A percentile compares a stretch with the other conserved stretches of the same genome.
Conservation (phyloP, 2,888 invertebrate genomes). For the Orchestes rusci region DNA sequence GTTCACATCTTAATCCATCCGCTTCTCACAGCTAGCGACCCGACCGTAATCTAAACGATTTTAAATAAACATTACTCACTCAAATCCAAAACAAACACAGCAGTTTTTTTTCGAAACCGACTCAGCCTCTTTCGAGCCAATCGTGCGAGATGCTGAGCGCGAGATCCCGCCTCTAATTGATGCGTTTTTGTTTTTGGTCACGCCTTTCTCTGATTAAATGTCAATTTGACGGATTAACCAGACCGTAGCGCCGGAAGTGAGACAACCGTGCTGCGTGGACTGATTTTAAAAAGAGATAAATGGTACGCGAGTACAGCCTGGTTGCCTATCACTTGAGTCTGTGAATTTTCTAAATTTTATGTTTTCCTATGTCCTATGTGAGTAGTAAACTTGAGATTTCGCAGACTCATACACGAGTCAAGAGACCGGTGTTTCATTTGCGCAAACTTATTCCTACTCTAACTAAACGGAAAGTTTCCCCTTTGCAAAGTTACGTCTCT, state of each 20-base stretch:
- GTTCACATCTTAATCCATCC: too few species aligned
- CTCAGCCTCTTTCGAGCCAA: slow-evolving; percentile 35
- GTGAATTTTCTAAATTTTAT: too few species aligned
- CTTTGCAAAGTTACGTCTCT: slow-evolving; percentile 14
- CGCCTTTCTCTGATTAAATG: slow-evolving; percentile 46
- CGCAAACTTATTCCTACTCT: too few species aligned
- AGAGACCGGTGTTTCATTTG: too few species aligned
- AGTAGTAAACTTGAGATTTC: too few species aligned
- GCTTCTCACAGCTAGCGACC: too few species aligned
- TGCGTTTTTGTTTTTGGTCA: slow-evolving; percentile 34
- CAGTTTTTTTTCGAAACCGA: slow-evolving; percentile 11
- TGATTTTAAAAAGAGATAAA: slow-evolving; percentile 15
- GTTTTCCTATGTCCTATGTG: too few species aligned
- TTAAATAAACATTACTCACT: slow-evolving; percentile 20
- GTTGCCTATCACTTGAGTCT: slow-evolving; percentile 13
- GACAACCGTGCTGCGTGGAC: too few species aligned
- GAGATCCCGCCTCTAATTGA: slow-evolving; percentile 40
- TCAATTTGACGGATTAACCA: slow-evolving; percentile 45
- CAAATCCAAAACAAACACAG: slow-evolving; percentile 12
- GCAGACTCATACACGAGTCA: too few species aligned
- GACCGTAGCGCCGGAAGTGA: slow-evolving; percentile 41
- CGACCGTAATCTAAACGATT: slow-evolving; percentile 7
- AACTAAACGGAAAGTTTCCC: neutral
- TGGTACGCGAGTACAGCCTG: slow-evolving; percentile 6
- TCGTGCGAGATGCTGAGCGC: slow-evolving; percentile 31